Evolutionary conservation across 1,140 invertebrate species (phyloP).

Genomic region (Tetraneura akinire): DNA sequence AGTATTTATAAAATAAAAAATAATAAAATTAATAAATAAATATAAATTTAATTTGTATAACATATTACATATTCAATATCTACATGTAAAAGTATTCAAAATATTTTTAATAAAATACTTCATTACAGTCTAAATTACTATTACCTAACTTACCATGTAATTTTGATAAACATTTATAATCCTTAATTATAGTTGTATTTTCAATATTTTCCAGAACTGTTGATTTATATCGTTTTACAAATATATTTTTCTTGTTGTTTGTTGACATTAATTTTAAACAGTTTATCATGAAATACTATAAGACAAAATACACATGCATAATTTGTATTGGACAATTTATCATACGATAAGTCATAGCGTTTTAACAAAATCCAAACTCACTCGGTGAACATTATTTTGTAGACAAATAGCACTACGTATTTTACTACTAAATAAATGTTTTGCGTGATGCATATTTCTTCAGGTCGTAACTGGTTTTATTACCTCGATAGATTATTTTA

Average conservation of each 20-base stretch:
- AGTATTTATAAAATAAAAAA: too few relatives aligned
- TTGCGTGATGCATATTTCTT: not conserved
- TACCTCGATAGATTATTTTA: not conserved
- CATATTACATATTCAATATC: too few relatives aligned
- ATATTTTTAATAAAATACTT: too few relatives aligned
- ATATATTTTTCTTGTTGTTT: not conserved
- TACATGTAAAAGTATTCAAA: too few relatives aligned
- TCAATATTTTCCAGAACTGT: not conserved
- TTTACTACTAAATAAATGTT: not conserved
- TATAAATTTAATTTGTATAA: too few relatives aligned
- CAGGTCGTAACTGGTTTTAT: not conserved
- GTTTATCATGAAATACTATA: not conserved
- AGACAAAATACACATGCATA: too few relatives aligned
- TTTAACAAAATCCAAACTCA: not conserved
- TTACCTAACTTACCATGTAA: not conserved
- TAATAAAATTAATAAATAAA: too few relatives aligned
- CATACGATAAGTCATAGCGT: not conserved
- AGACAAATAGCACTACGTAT: not conserved
- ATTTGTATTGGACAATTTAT: too few relatives aligned
- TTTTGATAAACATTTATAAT: not conserved
- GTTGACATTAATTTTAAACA: not conserved
- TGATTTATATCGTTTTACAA: not conserved
- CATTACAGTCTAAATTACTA: too few relatives aligned
- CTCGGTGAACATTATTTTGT: not conserved
- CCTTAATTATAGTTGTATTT: not conserved